Evolutionary conservation across 2,113 vertebrate genomes (phyloP), one percentile per base, ranked within the genome.

Genomic region (Xenus cinereus): DNA sequence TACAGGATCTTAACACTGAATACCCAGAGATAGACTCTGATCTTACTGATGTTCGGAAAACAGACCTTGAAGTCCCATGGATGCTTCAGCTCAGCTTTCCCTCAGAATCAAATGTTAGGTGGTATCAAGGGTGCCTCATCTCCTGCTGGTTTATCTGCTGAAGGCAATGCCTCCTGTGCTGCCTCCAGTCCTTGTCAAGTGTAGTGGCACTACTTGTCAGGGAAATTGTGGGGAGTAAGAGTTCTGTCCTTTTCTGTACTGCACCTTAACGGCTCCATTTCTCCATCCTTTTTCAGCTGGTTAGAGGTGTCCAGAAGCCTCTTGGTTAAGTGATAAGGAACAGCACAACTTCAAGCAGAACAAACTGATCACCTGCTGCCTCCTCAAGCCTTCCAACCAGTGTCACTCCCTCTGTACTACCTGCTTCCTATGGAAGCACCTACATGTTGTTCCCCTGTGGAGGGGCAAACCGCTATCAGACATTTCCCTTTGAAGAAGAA

Each of bases 121-220:
- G n/a, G 27, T 82, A 69, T 62, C 19, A 60, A 35, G 63, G 22
- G 7, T 77, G 53, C 41, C 53, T 76, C 33, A n/a, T 24, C 13
- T 86, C n/a, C 54, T 90, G 30, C 63, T 60, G n/a, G 3, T 67
- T 48, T 62, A 60, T 66, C 37, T 69, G 59, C 59, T 77, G 68
- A 79, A 60, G 43, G 43, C 62, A 71, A 45, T 7, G 1, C 16
- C 24, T 51, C 32, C 48, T 75, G 27, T 32, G 46, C 60, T 87
- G 76, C 30, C 23, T 48, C 50, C 0, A 0, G 33, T 41, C 51
- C n/a, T 51, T 2, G 4, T 6, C 4, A 2, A 11, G 10, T 48
- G 63, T 3, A 1, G 11, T 26, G 26, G 26, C 46, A 50, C 27
- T 43, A 26, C 22, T 39, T 73, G 21, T 59, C 46, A 37, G 54